A percentile compares a stretch with the other conserved stretches of the same genome.
These are phyloP conservation scores for Protobothrops mucrosquamatus DNA, from an alignment of 2,113 vertebrate species.

Conservation along the genomic window DNA sequence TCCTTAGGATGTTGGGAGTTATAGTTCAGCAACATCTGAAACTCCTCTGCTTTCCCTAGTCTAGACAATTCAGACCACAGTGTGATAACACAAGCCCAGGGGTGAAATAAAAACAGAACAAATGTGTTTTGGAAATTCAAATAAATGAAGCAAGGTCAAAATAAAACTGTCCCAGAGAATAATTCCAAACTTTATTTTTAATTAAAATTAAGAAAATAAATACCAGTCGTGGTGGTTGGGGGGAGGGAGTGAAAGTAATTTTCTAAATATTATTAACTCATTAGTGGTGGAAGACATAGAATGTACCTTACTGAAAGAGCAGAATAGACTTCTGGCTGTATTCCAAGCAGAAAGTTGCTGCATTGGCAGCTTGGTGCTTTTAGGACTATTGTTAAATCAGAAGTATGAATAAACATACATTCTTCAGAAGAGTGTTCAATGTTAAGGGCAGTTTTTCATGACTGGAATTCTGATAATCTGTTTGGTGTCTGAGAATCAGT, in stretches of 20 bases:
- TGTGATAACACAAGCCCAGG: not conserved
- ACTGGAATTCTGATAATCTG: not conserved
- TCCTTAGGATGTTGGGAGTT: not conserved
- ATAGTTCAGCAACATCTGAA: not conserved
- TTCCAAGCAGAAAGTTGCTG: not conserved
- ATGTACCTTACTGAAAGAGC: not conserved
- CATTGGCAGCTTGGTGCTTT: not conserved
- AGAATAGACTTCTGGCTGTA: not conserved
- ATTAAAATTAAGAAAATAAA: not conserved
- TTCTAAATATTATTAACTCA: constrained; percentile 21
- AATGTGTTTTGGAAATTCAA: not conserved
- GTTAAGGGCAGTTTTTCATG: not conserved
- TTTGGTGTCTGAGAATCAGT: not conserved
- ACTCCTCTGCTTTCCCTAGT: not conserved
- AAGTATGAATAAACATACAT: not conserved
- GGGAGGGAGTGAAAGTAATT: not conserved
- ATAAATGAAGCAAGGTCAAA: constrained; percentile 47
- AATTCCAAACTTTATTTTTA: constrained; percentile 67
- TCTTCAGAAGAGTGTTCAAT: not conserved
- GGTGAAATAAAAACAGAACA: not conserved
- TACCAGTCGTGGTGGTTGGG: not conserved
- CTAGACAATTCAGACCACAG: not conserved
- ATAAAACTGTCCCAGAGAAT: constrained; percentile 73
- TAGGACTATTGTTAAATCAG: not conserved
- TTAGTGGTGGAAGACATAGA: not conserved